Percentiles rank a stretch among this genome's conserved stretches.
Evolutionary conservation across 2,113 vertebrate species (phyloP).

Genomic region (Seriola dumerili): DNA sequence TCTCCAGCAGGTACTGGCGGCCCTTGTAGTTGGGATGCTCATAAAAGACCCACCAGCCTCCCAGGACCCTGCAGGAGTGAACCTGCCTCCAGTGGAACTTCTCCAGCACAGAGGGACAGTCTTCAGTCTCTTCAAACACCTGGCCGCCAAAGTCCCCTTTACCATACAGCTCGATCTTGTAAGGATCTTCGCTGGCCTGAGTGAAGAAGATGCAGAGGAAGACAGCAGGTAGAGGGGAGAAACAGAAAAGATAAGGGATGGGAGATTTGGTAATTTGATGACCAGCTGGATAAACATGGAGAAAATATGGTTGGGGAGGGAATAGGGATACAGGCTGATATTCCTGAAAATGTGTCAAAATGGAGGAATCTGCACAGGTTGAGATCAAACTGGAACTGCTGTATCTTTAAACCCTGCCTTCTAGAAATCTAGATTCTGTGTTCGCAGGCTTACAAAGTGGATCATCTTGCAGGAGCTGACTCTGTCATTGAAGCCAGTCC

Average conservation of each 20-base stretch:
- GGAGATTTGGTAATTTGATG: too few relatives aligned
- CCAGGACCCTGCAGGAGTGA: slow-evolving; percentile 54
- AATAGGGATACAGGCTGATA: too few relatives aligned
- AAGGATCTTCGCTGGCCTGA: slow-evolving; percentile 18
- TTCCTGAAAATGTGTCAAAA: too few relatives aligned
- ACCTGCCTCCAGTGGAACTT: slow-evolving; percentile 42
- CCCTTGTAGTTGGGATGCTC: slow-evolving; percentile 51
- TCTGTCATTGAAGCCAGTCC: slow-evolving; percentile 44
- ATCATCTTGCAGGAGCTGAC: slow-evolving; percentile 57
- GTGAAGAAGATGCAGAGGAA: not conserved
- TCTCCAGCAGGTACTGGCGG: slow-evolving; percentile 50
- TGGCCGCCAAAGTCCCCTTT: slow-evolving; percentile 29
- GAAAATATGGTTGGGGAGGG: not conserved
- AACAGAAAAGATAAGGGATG: too few relatives aligned
- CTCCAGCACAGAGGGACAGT: slow-evolving; percentile 51
- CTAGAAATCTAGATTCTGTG: not conserved
- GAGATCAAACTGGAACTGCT: too few relatives aligned
- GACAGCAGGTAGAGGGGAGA: not conserved
- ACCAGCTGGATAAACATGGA: not conserved
- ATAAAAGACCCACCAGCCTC: slow-evolving; percentile 53
- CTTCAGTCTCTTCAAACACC: slow-evolving; percentile 35
- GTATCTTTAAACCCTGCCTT: not conserved
- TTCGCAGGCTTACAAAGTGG: slow-evolving; percentile 22
- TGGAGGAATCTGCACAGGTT: too few relatives aligned
- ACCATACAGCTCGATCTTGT: slow-evolving; percentile 48